phyloP scores from a whole-genome alignment of 1,140 invertebrate genomes.

The Nephila pilipes region DNA sequence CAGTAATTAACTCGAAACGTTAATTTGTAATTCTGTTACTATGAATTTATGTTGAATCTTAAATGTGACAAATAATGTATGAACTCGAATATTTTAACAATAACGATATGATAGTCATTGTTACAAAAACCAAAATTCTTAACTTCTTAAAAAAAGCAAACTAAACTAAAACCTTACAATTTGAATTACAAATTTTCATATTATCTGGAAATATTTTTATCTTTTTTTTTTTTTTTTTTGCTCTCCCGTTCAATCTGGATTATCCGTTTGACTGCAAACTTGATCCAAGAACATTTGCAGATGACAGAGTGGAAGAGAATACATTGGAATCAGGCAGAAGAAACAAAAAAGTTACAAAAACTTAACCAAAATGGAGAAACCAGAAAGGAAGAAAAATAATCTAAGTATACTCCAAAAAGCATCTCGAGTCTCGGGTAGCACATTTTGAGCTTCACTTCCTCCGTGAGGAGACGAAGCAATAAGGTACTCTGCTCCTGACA shows the following conservation, averaged over 20 bases:
- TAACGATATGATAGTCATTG: too few species aligned
- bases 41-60: too few species aligned
- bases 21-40: too few species aligned
- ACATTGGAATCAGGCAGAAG: neutral
- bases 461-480: neutral
- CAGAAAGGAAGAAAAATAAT: neutral
- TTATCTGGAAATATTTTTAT: too few species aligned
- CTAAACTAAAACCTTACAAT: too few species aligned
- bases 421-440: neutral
- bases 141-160: too few species aligned
- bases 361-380: neutral
- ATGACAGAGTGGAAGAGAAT: neutral
- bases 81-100: too few species aligned
- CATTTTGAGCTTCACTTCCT: conserved; percentile 54
- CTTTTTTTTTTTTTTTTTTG: neutral
- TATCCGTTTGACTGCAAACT: neutral
- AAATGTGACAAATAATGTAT: too few species aligned
- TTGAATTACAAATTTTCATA: too few species aligned
- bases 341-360: neutral
- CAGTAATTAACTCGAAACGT: too few species aligned
- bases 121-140: too few species aligned
- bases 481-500: neutral
- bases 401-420: neutral
- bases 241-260: neutral
- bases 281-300: conserved; percentile 38